A percentile compares a stretch with the other conserved stretches of the same genome.
These are phyloP conservation scores for Liparis tanakae DNA, from an alignment of 2,797 vertebrate genomes.

Conservation along the genomic window DNA sequence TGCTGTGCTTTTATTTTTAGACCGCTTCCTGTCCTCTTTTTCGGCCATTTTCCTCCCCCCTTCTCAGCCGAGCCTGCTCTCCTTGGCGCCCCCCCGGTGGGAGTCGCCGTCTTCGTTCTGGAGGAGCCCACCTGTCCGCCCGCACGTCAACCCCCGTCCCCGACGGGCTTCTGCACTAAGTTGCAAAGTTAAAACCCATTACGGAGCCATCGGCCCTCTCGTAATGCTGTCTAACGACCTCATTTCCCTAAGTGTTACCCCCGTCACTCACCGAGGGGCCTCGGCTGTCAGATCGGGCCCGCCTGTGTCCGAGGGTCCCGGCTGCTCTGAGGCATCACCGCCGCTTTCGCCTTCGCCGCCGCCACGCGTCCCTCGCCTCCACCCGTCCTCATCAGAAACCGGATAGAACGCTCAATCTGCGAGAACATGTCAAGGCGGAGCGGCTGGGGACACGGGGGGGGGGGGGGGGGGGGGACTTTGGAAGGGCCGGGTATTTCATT, in stretches of 20 bases:
- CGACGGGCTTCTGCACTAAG: conserved; percentile 87
- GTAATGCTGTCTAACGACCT: conserved; percentile 94
- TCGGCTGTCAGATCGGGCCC: conserved; percentile 71
- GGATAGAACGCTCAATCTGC: conserved; percentile 84
- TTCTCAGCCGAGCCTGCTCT: conserved; percentile 54
- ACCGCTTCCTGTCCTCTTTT: conserved; percentile 51
- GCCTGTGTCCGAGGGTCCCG: conserved; percentile 63
- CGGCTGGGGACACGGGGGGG: conserved; percentile 76
- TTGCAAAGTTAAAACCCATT: conserved; percentile 97
- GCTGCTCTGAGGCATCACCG: conserved; percentile 67
- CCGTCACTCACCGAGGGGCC: conserved; percentile 78
- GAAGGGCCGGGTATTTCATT: conserved; percentile 86
- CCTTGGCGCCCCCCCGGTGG: conserved; percentile 37
- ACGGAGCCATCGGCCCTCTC: conserved; percentile 90
- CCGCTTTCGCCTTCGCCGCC: conserved; percentile 21
- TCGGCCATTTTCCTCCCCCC: conserved; percentile 8
- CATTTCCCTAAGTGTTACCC: conserved; percentile 94
- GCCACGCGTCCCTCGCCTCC: conserved; percentile 32
- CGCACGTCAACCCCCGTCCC: conserved; percentile 85
- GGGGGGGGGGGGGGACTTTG: conserved; percentile 76
- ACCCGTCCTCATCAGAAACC: conserved; percentile 74
- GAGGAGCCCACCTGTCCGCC: conserved; percentile 86
- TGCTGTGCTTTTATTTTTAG: conserved; percentile 78
- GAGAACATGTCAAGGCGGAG: conserved; percentile 86
- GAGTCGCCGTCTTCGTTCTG: conserved; percentile 75